Base-by-base conservation (phyloP, 2,888 invertebrate genomes). In the Alcis repandata region DNA sequence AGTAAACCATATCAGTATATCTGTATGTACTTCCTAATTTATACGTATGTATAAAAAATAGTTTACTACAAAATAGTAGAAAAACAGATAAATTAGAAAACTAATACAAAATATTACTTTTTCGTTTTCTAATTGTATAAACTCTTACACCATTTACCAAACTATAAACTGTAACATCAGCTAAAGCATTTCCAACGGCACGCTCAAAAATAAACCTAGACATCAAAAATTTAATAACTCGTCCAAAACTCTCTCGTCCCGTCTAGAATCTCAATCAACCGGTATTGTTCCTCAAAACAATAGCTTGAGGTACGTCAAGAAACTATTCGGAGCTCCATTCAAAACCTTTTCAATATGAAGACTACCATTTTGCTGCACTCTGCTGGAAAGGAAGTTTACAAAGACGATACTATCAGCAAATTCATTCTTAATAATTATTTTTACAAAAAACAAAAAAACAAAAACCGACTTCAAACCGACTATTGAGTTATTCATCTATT, bases 281-380 rank as follows among this genome's bases (percentile, higher is more conserved):
- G 53, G 57, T 54, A 67, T 62, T 62, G 66, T 66, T 54, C 53
- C 17, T 36, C 41, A 62, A 59, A 61, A 66, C 66, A 66, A 66
- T 58, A 20, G 66, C 49, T 57, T 17, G 49, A 46, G 17, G 49
- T 20, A 32, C 51, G 52, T 33, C 53, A 41, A 52, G 53, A 19
- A 62, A 67, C 58, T 62, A 53, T 52, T 60, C 45, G 43, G 60
- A 40, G 52, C 41, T 46, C 57, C 15, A 58, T 61, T 61, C 57
- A 64, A 41, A 43, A 20, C 38, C 33, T 49, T 65, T 59, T 27
- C 48, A 63, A 58, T 63, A 57, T 57, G 43, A 58, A 54, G 49
- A 33, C 15, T 38, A 33, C 27, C 45, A 51, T 45, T 63, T 32
- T 33, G 11, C 46, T 19, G 22, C 27, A 27, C 27, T 27, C 27